Base-by-base conservation (phyloP, 2,888 invertebrate genomes). In the Archips crataeganus region DNA sequence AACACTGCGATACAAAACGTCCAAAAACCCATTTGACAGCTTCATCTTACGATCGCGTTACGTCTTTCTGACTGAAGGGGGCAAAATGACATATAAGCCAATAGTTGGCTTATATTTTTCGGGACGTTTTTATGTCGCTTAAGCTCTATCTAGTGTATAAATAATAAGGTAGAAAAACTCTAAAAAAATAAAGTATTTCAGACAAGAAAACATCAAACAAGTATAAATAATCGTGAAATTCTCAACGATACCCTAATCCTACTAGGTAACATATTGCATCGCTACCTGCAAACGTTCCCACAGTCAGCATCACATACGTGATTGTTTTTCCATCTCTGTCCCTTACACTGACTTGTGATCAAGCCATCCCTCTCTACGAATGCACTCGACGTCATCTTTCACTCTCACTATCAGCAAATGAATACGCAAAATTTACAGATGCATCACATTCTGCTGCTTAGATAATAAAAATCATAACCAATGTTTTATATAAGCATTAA, bases 221-320 rank as follows among this genome's bases (percentile, higher is more conserved):
- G 23, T 23, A 23, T 23, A 23, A 23, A 23, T 23, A 15, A 54
- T 49, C 36, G 51, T 64, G 10, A 15, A 79, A 80, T 77, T 79
- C 73, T 34, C 69, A 76, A 79, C 79, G 79, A 80, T 83, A 70
- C 80, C 71, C 80, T 73, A 75, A 76, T 75, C 76, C 76, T 76
- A 78, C 72, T 78, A 72, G 49, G 49, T 84, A 86, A 83, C 84
- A 82, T 84, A 82, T 85, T 87, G 86, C 85, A 86, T 88, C 82
- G 85, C 87, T 90, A 92, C 92, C 92, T 92, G 92, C 88, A 86
- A 84, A 86, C 86, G 87, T 91, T 92, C 91, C 89, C 91, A 92
- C 90, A 90, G 39, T 65, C 87, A 84, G 84, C 84, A 85, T 87
- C 85, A 85, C 69, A n/a, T n/a, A 61, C 79, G 79, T 77, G 77